Evolutionary conservation across 2,797 vertebrate genomes (phyloP).

Genomic region (Chaetophractus vellerosus): DNA sequence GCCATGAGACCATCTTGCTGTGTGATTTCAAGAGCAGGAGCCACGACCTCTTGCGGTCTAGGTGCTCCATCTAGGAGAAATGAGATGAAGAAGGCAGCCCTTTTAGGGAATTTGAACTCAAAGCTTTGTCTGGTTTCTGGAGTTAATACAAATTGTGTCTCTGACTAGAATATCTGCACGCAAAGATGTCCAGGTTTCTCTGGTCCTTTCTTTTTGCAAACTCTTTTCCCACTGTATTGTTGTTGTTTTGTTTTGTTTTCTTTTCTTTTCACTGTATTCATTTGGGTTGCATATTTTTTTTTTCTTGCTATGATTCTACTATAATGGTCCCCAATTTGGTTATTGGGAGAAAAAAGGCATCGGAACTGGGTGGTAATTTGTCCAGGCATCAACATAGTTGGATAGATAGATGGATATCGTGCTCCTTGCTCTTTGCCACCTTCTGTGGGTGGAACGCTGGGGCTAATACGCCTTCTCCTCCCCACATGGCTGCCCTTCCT

Average conservation of each 20-base stretch:
- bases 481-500: background rate
- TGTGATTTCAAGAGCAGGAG: background rate
- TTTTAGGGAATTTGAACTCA: constrained; percentile 12
- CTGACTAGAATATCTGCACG: background rate
- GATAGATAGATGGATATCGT: background rate
- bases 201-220: background rate
- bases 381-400: background rate
- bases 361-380: background rate
- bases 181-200: constrained; percentile 24
- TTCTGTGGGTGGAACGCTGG: background rate
- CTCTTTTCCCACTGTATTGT: background rate
- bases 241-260: no score
- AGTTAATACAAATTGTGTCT: background rate
- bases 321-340: background rate
- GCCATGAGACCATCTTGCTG: background rate
- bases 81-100: background rate
- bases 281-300: background rate
- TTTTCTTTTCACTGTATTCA: background rate
- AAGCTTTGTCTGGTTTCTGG: constrained; percentile 48
- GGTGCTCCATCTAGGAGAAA: background rate
- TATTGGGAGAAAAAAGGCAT: background rate
- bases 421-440: background rate
- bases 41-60: background rate
- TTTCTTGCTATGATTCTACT: background rate
- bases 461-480: background rate